Evolutionary conservation across 1,140 invertebrate species (phyloP).

Genomic region (Neocloeon triangulifer): DNA sequence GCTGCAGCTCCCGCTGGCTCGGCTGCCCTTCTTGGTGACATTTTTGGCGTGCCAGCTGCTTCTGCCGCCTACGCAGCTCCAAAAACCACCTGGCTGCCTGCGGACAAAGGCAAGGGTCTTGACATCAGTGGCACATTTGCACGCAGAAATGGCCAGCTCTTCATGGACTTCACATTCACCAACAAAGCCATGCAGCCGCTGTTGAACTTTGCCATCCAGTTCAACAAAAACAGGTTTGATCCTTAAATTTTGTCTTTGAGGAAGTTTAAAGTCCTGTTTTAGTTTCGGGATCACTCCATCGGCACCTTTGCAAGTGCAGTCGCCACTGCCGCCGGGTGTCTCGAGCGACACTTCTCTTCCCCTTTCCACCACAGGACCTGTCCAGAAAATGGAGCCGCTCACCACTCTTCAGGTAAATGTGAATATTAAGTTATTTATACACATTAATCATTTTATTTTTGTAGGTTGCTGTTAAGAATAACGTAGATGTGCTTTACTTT

Average conservation of each 20-base stretch:
- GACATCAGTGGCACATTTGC: constrained; percentile 93
- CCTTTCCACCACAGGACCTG: constrained; percentile 66
- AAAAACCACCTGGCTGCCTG: constrained; percentile 80
- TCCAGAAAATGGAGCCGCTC: constrained; percentile 92
- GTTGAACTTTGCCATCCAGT: constrained; percentile 87
- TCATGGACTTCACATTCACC: constrained; percentile 90
- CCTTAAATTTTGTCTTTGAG: too few relatives aligned
- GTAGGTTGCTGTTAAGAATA: constrained; percentile 94
- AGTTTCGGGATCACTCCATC: constrained; percentile 86
- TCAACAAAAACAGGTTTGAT: constrained; percentile 78
- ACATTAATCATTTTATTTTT: constrained; percentile 1
- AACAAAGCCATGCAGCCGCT: constrained; percentile 98
- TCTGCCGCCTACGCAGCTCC: constrained; percentile 48
- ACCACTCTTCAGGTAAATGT: constrained; percentile 74
- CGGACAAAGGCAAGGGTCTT: constrained; percentile 90
- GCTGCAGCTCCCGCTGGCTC: too few relatives aligned
- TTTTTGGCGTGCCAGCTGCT: constrained; percentile 58
- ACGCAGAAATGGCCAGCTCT: constrained; percentile 62
- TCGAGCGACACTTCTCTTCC: constrained; percentile 51
- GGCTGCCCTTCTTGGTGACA: constrained; percentile 57
- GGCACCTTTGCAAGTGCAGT: constrained; percentile 51
- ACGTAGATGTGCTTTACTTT: constrained; percentile 97
- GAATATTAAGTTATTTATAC: not conserved
- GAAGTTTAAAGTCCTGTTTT: too few relatives aligned
- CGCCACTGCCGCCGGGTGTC: constrained; percentile 65